Evolutionary conservation across 2,797 vertebrate species (phyloP).

Genomic region (Petrocephalus sullivani): DNA sequence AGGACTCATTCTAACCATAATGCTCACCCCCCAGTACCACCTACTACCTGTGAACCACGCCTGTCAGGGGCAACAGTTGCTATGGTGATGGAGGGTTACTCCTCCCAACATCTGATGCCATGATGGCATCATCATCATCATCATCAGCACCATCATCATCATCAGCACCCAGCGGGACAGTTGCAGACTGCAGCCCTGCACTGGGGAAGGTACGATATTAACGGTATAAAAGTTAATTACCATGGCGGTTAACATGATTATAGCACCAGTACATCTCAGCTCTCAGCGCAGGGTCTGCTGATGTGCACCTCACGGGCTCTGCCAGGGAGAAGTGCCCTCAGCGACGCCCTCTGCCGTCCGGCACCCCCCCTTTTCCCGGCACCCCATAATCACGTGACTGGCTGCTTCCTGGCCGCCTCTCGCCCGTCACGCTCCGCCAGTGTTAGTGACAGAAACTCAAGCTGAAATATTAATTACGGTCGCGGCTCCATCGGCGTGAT

Average conservation of each 20-base stretch:
- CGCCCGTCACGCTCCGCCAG: background rate
- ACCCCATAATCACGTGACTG: background rate
- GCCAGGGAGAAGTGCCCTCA: background rate
- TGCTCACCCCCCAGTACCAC: background rate
- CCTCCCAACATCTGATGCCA: background rate
- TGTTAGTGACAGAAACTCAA: conserved; percentile 19
- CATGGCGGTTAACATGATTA: background rate
- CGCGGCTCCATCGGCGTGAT: conserved; percentile 42
- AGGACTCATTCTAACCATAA: background rate
- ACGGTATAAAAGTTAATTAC: background rate
- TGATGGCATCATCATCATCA: background rate
- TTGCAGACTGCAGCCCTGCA: background rate
- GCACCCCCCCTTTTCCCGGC: background rate
- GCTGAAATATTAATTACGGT: conserved; percentile 58
- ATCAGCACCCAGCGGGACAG: background rate
- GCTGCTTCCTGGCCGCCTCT: background rate
- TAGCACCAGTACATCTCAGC: background rate
- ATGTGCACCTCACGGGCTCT: background rate
- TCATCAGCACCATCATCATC: background rate
- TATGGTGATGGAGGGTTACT: conserved; percentile 9
- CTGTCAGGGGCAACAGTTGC: conserved; percentile 71
- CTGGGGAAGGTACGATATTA: background rate
- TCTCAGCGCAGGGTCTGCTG: background rate
- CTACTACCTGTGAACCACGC: conserved; percentile 60
- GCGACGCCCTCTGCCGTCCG: background rate